Conservation (phyloP, 2,888 invertebrate species). For the Drosophila maculinotata region DNA sequence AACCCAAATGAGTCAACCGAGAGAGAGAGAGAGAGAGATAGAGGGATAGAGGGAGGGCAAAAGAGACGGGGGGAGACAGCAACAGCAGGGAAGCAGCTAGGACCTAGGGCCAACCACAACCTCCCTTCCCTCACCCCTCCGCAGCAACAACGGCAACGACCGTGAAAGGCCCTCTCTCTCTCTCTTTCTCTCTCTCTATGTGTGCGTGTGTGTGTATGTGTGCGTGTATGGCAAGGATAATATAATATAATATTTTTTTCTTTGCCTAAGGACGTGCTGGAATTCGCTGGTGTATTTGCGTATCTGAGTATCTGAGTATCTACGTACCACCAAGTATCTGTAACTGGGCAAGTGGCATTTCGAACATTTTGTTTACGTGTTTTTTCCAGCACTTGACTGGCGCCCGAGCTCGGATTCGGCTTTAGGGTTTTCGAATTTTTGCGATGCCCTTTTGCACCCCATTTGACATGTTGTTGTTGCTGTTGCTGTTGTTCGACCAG, state of each 20-base stretch:
- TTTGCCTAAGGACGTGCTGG: conserved; percentile 72
- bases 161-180: conserved; percentile 70
- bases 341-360: conserved; percentile 41
- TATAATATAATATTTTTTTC: conserved; percentile 70
- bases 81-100: conserved; percentile 26
- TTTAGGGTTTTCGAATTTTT: background rate
- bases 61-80: conserved; percentile 1
- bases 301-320: conserved; percentile 26
- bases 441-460: background rate
- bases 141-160: conserved; percentile 71
- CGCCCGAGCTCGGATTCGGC: background rate
- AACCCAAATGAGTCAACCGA: conserved; percentile 60
- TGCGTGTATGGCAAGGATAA: conserved; percentile 67
- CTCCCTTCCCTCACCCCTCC: conserved; percentile 7
- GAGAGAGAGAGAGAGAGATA: conserved; percentile 1
- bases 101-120: conserved; percentile 7
- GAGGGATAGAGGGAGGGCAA: background rate
- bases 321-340: conserved; percentile 17
- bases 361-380: conserved; percentile 49
- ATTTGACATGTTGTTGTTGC: background rate
- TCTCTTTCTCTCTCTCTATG: conserved; percentile 3
- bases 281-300: conserved; percentile 50
- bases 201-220: conserved; percentile 6
- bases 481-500: conserved; percentile 37
- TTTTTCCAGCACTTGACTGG: conserved; percentile 23